phyloP scores from a whole-genome alignment of 1,140 invertebrate genomes.

The Pogonus chalceus region DNA sequence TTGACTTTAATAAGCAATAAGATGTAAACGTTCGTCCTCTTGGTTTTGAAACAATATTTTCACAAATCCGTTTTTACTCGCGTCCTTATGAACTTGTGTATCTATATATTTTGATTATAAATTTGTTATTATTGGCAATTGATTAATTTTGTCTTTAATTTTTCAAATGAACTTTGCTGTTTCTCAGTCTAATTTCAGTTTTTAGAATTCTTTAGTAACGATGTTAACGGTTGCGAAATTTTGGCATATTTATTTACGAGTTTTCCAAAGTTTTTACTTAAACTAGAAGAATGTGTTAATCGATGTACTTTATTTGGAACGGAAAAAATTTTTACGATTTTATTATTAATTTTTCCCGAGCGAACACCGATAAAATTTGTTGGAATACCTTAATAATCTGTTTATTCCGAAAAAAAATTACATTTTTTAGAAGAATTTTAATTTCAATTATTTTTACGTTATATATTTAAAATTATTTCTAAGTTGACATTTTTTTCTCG shows the following conservation, averaged over 20 bases:
- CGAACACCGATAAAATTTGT: constrained; percentile 13
- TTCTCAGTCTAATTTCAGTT: constrained; percentile 19
- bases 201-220: constrained; percentile 21
- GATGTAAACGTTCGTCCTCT: constrained; percentile 9
- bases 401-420: constrained; percentile 18
- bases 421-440: constrained; percentile 24
- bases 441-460: constrained; percentile 14
- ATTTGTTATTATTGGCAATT: too few relatives aligned
- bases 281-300: too few relatives aligned
- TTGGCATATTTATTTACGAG: constrained; percentile 28
- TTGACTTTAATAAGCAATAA: constrained; percentile 19
- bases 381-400: constrained; percentile 18
- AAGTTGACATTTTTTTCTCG: constrained; percentile 15
- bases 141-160: too few relatives aligned
- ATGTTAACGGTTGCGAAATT: constrained; percentile 23
- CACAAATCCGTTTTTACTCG: constrained; percentile 15
- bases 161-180: constrained; percentile 18
- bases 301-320: constrained; percentile 26
- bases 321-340: constrained; percentile 17
- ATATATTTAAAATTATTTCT: constrained; percentile 18
- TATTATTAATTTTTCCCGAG: constrained; percentile 20
- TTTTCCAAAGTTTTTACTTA: constrained; percentile 28
- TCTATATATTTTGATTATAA: too few relatives aligned
- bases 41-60: constrained; percentile 18
- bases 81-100: constrained; percentile 12